Evolutionary conservation across 2,888 invertebrate genomes (phyloP), one percentile per base, ranked within the genome.

Genomic region (Acanthosepion lycidas): DNA sequence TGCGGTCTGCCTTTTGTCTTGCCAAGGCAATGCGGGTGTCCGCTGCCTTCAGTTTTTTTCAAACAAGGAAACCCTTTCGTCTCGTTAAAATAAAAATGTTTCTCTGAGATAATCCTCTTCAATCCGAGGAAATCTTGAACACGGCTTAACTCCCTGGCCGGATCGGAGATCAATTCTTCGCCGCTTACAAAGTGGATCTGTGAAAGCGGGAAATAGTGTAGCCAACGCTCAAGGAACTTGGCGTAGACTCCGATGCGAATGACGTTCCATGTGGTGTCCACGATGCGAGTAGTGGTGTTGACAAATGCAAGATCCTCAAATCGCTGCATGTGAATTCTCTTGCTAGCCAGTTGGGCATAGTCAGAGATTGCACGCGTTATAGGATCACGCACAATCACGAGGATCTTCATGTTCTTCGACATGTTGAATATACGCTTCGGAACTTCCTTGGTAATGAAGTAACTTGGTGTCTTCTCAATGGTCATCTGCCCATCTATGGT

Each of bases 61-160:
- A 99, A 98, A 96, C 99, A 99, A 0, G 99, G 99, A 97, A 99
- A 99, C 5, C 99, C 99, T 97, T 99, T 99, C 12, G 98, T 98
- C 3, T 98, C 98, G 97, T 99, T 99, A 97, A 99, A 99, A 97
- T 98, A 99, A 97, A 99, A 99, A 97, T 99, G 98, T 96, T 98
- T 98, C 96, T 98, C 98, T 8, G 98, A 98, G 95, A 99, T 98
- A 53, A 99, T 98, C 33, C 98, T 98, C 96, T 98, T 98, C 49
- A 99, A 98, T 4, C 98, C 98, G 53, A 99, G 98, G 97, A 99
- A 99, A 96, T 98, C 98, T 98, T 99, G 98, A 0, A 99, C 99
- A 95, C 98, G 98, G 28, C 98, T 98, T 97, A 99, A 98, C 97
- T 99, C 99, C 28, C 98, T 98, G 0, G 99, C 99, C 0, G 99